phyloP scores from a whole-genome alignment of 2,888 invertebrate species.

The Dryobotodes eremita region DNA sequence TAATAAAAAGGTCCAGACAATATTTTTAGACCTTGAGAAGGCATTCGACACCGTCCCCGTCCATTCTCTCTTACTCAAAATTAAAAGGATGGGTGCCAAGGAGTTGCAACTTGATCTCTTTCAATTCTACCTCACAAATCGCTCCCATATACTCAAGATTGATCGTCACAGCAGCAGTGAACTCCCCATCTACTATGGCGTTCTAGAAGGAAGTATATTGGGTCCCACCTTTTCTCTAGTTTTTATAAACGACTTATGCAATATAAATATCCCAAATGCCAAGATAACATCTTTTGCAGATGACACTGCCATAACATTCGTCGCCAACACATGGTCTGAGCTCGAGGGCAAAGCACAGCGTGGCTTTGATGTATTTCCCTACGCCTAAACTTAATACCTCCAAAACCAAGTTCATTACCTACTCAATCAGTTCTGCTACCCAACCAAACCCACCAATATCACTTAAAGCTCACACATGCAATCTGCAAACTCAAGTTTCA shows the following conservation, averaged over 20 bases:
- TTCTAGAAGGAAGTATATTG: conserved; percentile 45
- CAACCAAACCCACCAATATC: too few relatives aligned
- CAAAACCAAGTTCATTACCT: too few relatives aligned
- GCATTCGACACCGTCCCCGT: not conserved
- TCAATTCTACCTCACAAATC: conserved; percentile 23
- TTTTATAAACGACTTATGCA: conserved; percentile 29
- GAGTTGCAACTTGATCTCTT: conserved; percentile 22
- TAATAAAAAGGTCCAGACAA: conserved; percentile 19
- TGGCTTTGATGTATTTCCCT: not conserved
- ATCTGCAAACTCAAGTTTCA: too few relatives aligned
- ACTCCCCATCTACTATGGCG: conserved; percentile 20
- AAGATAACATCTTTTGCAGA: not conserved
- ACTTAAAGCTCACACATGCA: not conserved
- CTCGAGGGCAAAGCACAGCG: not conserved
- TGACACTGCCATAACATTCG: conserved; percentile 32
- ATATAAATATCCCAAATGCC: conserved; percentile 21
- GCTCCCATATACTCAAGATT: conserved; percentile 25
- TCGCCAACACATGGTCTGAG: not conserved
- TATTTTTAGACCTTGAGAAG: conserved; percentile 41
- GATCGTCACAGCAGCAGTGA: conserved; percentile 8
- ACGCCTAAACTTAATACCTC: too few relatives aligned
- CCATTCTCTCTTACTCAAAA: conserved; percentile 26
- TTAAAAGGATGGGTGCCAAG: conserved; percentile 28
- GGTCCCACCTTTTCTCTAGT: conserved; percentile 34
- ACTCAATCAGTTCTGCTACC: too few relatives aligned